A percentile compares a stretch with the other conserved stretches of the same genome.
Conservation (phyloP, 2,113 vertebrate genomes). For the Gavialis gangeticus region DNA sequence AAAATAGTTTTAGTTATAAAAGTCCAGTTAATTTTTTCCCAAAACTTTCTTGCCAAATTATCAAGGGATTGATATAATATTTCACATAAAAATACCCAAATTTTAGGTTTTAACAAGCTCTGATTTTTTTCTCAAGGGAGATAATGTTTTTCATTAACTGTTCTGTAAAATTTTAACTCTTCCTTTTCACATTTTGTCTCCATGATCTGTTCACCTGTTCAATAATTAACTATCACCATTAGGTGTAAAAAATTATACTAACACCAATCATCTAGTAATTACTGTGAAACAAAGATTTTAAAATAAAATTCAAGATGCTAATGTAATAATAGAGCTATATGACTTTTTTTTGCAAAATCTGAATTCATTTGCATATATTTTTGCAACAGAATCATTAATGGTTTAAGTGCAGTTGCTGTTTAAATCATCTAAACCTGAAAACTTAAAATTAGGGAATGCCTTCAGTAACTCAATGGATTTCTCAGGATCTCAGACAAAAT, state of each 20-base stretch:
- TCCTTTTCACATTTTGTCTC: conserved; percentile 59
- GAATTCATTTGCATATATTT: not conserved
- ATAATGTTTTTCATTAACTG: not conserved
- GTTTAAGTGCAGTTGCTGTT: not conserved
- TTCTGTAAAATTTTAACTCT: conserved; percentile 30
- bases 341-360: not conserved
- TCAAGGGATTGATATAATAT: too few relatives aligned
- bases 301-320: not conserved
- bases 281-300: conserved; percentile 14
- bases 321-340: not conserved
- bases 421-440: not conserved
- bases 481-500: too few relatives aligned
- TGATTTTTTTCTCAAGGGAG: not conserved
- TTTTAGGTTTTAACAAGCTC: too few relatives aligned
- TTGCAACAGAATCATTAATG: not conserved
- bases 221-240: not conserved
- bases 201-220: not conserved
- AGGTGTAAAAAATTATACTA: conserved; percentile 4
- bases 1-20: conserved; percentile 27
- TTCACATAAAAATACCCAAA: too few relatives aligned
- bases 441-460: not conserved
- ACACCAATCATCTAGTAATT: conserved; percentile 38
- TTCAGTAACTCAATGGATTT: not conserved
- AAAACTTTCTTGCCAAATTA: not conserved
- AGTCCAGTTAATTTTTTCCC: not conserved